phyloP scores from a whole-genome alignment of 1,140 invertebrate genomes.

The Papilio glaucus region DNA sequence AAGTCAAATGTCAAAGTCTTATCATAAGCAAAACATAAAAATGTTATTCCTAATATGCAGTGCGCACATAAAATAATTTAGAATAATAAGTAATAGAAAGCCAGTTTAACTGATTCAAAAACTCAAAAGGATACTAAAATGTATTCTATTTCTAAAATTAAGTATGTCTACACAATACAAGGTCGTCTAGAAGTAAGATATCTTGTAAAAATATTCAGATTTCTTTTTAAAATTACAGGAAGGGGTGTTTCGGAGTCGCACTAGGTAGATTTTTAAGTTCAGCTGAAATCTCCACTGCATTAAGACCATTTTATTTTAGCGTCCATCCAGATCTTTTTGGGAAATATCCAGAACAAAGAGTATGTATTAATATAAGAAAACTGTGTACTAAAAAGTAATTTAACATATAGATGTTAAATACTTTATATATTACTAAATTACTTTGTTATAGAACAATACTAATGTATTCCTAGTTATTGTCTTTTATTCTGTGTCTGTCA shows the following conservation, averaged over 20 bases:
- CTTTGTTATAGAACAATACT: no score
- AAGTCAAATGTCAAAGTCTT: slow-evolving; percentile 8
- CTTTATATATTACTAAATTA: no score
- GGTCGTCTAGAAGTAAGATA: background rate
- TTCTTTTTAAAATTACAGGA: slow-evolving; percentile 45
- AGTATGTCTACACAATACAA: background rate
- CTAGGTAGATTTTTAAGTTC: slow-evolving; percentile 71
- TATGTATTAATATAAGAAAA: slow-evolving; percentile 68
- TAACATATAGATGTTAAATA: background rate
- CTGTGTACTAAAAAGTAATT: slow-evolving; percentile 13
- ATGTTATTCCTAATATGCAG: slow-evolving; percentile 25
- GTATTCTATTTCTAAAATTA: slow-evolving; percentile 31
- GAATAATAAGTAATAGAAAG: background rate
- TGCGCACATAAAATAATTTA: slow-evolving; percentile 36
- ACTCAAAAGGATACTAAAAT: background rate
- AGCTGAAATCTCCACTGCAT: slow-evolving; percentile 92
- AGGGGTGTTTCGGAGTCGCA: slow-evolving; percentile 52
- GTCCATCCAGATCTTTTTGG: slow-evolving; percentile 98
- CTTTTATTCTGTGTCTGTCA: no score
- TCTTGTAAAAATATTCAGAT: background rate
- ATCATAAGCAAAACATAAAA: slow-evolving; percentile 14
- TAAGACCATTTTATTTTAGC: slow-evolving; percentile 96
- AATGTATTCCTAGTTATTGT: no score
- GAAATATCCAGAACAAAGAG: slow-evolving; percentile 93
- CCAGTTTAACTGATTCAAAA: background rate